Conservation (phyloP, 2,113 vertebrate species). For the Xiphophorus maculatus region DNA sequence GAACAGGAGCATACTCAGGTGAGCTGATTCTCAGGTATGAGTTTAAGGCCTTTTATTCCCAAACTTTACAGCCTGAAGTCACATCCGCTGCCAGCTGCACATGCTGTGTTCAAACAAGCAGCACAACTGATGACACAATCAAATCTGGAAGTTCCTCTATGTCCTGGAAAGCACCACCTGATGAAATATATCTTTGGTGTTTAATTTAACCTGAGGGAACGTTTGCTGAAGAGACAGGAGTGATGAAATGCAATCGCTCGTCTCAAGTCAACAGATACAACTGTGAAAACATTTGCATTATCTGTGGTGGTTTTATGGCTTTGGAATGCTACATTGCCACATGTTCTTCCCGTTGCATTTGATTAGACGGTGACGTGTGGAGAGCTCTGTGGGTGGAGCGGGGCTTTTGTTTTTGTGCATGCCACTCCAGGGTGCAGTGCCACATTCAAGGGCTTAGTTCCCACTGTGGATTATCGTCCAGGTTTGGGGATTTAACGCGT, state of each 20-base stretch:
- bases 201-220: conserved; percentile 23
- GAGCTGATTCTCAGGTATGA: conserved; percentile 3
- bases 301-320: conserved; percentile 4
- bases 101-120: conserved; percentile 40
- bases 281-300: conserved; percentile 43
- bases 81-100: conserved; percentile 1
- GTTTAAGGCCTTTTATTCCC: not conserved
- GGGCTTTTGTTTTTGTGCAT: conserved; percentile 18
- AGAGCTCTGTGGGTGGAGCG: conserved; percentile 1
- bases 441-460: conserved; percentile 32
- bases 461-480: conserved; percentile 39
- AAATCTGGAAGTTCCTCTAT: conserved; percentile 34
- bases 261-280: conserved; percentile 26
- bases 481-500: conserved; percentile 38
- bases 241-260: conserved; percentile 32
- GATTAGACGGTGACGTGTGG: conserved; percentile 13
- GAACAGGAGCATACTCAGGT: conserved; percentile 17
- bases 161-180: conserved; percentile 12
- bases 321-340: conserved; percentile 35
- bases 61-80: conserved; percentile 34
- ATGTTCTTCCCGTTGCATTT: conserved; percentile 42
- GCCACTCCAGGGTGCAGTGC: conserved; percentile 7
- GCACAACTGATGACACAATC: not conserved
- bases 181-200: not conserved
- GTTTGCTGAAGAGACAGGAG: conserved; percentile 4